Base-by-base conservation (phyloP, 1,140 invertebrate genomes). In the Procambarus clarkii region DNA sequence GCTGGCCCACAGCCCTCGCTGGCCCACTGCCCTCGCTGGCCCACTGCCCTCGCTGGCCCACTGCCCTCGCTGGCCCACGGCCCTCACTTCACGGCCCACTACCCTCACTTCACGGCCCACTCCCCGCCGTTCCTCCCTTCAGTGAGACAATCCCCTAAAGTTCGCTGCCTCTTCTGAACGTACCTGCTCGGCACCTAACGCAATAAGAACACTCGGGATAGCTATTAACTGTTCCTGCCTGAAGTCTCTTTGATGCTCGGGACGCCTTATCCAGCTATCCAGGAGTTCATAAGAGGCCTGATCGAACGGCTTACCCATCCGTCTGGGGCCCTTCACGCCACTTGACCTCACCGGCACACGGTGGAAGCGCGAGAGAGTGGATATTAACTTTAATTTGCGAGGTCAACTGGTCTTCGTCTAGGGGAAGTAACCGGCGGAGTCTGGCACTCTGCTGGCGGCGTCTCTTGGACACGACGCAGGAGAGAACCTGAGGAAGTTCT, bases 321-420 rank as follows among this genome's bases (percentile, higher is more conserved):
- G 60, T 83, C 64, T 18, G 24, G 48, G 81, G 45, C 11, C 81
- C 77, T 48, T 79, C n/a, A 50, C 13, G 45, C 58, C 18, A 21
- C 81, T 7, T 83, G 81, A 83, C 81, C 81, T 83, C 58, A 15
- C 81, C 13, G 50, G 81, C 81, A 60, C 81, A 69, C 80, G 81
- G 46, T n/a, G 45, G 58, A 83, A 69, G 64, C 81, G 58, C 81
- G n/a, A 44, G 81, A 69, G 58, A 83, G 81, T 83, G 81, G 81
- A 83, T 34, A 69, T 83, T 69, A 83, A 69, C 69, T 69, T 69
- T 83, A 83, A 83, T 83, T 83, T 83, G 58, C 58, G 46, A 83
- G 81, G 24, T 83, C 44, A 24, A 69, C 81, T 83, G 81, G 58
- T 83, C 45, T 83, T n/a, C 64, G 81, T 83, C 81, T 18, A 83